Percentiles rank a stretch among this genome's conserved stretches.
Conservation (phyloP, 2,888 invertebrate species). For the Agrochola lychnidis region DNA sequence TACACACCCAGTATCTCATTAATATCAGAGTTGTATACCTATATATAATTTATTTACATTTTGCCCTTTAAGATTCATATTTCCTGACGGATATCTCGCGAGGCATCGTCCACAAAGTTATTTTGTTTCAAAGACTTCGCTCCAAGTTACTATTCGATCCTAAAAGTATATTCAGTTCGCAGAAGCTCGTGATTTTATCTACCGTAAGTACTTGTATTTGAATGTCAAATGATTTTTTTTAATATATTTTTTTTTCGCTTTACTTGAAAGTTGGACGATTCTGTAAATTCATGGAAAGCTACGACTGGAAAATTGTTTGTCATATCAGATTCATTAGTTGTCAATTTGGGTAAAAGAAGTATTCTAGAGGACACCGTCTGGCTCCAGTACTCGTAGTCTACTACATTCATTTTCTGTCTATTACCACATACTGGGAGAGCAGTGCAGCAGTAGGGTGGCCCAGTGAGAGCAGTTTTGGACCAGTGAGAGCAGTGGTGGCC, state of each 20-base stretch:
- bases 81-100: slow-evolving; percentile 69
- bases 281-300: not conserved
- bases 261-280: not conserved
- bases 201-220: slow-evolving; percentile 37
- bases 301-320: too few species aligned
- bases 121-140: slow-evolving; percentile 71
- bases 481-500: too few species aligned
- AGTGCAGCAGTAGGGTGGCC: too few species aligned
- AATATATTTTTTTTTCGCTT: not conserved
- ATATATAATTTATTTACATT: slow-evolving; percentile 67
- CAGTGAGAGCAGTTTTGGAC: too few species aligned
- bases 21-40: slow-evolving; percentile 43
- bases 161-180: slow-evolving; percentile 68
- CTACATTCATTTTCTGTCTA: too few species aligned
- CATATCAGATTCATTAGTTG: not conserved
- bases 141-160: slow-evolving; percentile 63
- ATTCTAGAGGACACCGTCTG: not conserved
- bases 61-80: slow-evolving; percentile 67
- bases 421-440: too few species aligned
- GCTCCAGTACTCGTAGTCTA: not conserved
- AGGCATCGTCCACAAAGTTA: slow-evolving; percentile 64
- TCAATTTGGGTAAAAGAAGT: not conserved
- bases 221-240: slow-evolving; percentile 38
- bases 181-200: slow-evolving; percentile 55
- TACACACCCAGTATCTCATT: slow-evolving; percentile 55